phyloP scores from a whole-genome alignment of 2,797 vertebrate species.

The Borostomias antarcticus region DNA sequence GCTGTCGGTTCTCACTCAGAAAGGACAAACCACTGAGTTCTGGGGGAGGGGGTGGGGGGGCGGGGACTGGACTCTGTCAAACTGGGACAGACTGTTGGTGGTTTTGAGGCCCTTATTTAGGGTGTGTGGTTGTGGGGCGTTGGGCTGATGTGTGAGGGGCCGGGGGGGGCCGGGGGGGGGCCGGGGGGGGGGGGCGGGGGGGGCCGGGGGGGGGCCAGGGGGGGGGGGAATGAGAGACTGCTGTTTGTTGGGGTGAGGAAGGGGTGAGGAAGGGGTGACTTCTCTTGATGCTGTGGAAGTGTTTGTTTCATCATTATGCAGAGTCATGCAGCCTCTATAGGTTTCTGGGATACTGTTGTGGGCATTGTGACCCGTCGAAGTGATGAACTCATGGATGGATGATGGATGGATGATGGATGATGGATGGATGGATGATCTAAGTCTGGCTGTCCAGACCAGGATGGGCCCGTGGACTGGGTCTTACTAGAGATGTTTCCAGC shows the following conservation, averaged over 20 bases:
- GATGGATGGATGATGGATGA: conserved; percentile 15
- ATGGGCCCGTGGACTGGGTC: conserved; percentile 60
- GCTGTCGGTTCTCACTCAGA: conserved; percentile 51
- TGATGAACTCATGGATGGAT: conserved; percentile 17
- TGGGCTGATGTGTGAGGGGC: conserved; percentile 34
- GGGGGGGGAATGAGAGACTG: conserved; percentile 4
- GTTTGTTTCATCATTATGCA: conserved; percentile 61
- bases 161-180: conserved; percentile 28
- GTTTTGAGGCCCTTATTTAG: conserved; percentile 22
- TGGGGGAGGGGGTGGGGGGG: conserved; percentile 28
- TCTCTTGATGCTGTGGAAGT: conserved; percentile 60
- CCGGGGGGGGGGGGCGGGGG: conserved; percentile 26
- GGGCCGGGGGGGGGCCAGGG: conserved; percentile 23
- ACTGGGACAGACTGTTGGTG: conserved; percentile 11
- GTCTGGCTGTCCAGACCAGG: conserved; percentile 60
- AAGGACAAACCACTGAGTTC: conserved; percentile 67
- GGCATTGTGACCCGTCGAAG: conserved; percentile 38
- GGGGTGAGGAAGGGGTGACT: conserved; percentile 65
- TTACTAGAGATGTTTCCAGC: conserved; percentile 70
- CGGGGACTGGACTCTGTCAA: not conserved
- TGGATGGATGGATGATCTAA: conserved; percentile 30
- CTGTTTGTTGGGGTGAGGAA: conserved; percentile 28
- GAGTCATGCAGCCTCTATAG: conserved; percentile 52
- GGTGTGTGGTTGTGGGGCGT: conserved; percentile 19
- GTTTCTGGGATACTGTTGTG: conserved; percentile 50